Evolutionary conservation across 2,888 invertebrate species (phyloP).

Genomic region (Epinotia brunnichana): DNA sequence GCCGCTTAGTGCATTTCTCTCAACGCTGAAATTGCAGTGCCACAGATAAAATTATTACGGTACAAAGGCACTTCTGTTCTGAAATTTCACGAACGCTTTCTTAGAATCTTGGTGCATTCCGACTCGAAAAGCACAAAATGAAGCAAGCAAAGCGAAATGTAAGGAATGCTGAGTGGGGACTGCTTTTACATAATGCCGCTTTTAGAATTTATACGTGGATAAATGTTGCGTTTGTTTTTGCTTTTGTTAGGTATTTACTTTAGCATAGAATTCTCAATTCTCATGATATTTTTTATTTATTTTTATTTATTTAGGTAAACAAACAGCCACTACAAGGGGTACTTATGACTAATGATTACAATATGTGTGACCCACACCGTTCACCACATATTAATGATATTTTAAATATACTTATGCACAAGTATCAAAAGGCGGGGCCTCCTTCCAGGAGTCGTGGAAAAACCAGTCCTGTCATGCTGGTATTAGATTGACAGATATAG

Average conservation of each 20-base stretch:
- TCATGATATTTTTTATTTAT: no score
- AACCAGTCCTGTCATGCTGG: no score
- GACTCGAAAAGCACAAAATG: conserved; percentile 27
- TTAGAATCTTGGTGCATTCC: conserved; percentile 33
- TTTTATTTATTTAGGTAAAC: no score
- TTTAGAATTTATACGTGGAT: conserved; percentile 33
- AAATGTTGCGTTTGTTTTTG: conserved; percentile 37
- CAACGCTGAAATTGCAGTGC: conserved; percentile 13
- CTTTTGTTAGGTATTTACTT: conserved; percentile 12
- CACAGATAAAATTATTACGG: conserved; percentile 54
- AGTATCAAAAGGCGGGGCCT: no score
- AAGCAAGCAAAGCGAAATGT: conserved; percentile 35
- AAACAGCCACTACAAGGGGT: no score
- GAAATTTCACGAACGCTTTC: conserved; percentile 12
- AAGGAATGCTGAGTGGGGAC: conserved; percentile 37
- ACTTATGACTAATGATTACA: no score
- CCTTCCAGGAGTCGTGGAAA: no score
- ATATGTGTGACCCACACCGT: no score
- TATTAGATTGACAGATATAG: no score
- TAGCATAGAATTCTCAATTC: neutral
- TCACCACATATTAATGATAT: no score
- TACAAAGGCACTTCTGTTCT: conserved; percentile 46
- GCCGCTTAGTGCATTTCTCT: neutral
- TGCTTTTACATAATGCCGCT: conserved; percentile 40
- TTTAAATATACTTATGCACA: no score